Percentiles rank a stretch among this genome's conserved stretches.
Conservation (phyloP, 2,797 vertebrate genomes). For the Pipistrellus pipistrellus region DNA sequence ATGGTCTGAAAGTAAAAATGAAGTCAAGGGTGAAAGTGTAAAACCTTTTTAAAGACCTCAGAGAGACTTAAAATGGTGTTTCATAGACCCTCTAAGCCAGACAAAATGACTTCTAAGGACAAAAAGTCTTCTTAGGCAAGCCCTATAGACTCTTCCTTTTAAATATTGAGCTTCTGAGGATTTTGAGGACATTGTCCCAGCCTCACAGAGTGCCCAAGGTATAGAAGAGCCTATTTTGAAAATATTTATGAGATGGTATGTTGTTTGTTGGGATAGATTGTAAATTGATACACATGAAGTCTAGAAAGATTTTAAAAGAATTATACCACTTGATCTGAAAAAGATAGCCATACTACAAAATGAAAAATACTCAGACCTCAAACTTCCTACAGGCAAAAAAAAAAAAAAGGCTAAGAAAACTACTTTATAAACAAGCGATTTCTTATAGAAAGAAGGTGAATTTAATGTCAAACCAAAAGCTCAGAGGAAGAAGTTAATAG, state of each 20-base stretch:
- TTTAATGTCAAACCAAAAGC: neutral
- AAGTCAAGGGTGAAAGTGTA: constrained; percentile 51
- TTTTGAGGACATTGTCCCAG: constrained; percentile 31
- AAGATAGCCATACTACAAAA: neutral
- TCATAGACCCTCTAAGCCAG: constrained; percentile 29
- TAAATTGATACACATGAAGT: constrained; percentile 45
- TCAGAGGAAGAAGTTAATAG: neutral
- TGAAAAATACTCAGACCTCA: neutral
- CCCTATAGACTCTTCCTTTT: neutral
- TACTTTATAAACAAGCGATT: neutral
- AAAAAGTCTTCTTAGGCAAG: constrained; percentile 57
- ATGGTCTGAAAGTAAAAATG: constrained; percentile 55
- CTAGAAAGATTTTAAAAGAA: constrained; percentile 27
- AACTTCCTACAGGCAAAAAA: neutral
- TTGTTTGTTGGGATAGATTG: neutral
- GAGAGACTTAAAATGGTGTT: constrained; percentile 67
- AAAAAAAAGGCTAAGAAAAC: constrained; percentile 31
- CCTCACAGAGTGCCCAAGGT: neutral
- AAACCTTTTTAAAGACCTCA: constrained; percentile 63
- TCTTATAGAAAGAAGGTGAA: neutral
- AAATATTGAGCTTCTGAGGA: constrained; percentile 51
- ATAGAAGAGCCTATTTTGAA: constrained; percentile 39
- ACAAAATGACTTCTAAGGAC: constrained; percentile 64
- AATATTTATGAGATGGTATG: neutral
- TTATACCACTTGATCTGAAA: neutral